A percentile compares a stretch with the other conserved stretches of the same genome.
Conservation (phyloP, 2,888 invertebrate genomes). For the Clistopyga incitator region DNA sequence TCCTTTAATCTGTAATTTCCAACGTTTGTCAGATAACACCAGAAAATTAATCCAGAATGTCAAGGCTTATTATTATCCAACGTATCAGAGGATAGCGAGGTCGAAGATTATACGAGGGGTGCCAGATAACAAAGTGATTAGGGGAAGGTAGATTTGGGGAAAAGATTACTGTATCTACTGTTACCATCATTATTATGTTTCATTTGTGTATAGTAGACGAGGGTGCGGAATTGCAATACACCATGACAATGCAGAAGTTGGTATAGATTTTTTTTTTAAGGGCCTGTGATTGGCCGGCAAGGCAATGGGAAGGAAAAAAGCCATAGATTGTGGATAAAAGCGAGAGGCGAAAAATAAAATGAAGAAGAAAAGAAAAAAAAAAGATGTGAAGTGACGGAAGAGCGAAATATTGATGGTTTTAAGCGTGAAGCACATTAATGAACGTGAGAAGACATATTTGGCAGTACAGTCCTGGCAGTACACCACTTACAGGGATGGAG, state of each 20-base stretch:
- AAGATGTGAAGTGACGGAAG: not conserved
- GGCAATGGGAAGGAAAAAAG: not conserved
- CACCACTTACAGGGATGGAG: constrained; percentile 99
- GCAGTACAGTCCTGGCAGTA: constrained; percentile 86
- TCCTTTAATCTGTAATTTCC: not conserved
- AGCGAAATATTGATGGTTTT: constrained; percentile 19
- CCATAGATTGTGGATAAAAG: not conserved
- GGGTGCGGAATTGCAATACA: constrained; percentile 20
- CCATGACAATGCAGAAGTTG: constrained; percentile 6
- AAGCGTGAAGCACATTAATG: constrained; percentile 41
- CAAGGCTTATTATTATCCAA: not conserved
- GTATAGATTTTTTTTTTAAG: constrained; percentile 24
- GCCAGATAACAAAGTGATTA: not conserved
- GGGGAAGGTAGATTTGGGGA: not conserved
- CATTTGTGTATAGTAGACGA: constrained; percentile 3
- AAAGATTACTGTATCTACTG: constrained; percentile 28
- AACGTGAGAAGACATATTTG: constrained; percentile 71
- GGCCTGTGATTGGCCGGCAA: not conserved
- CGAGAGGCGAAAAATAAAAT: constrained; percentile 30
- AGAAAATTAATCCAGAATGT: constrained; percentile 2
- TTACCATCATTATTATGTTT: constrained; percentile 7
- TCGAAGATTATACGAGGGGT: constrained; percentile 6
- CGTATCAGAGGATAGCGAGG: constrained; percentile 1
- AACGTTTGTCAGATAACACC: constrained; percentile 14
- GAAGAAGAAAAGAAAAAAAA: constrained; percentile 1